phyloP scores from a whole-genome alignment of 2,888 invertebrate species.

The Drosophila anomalipes region DNA sequence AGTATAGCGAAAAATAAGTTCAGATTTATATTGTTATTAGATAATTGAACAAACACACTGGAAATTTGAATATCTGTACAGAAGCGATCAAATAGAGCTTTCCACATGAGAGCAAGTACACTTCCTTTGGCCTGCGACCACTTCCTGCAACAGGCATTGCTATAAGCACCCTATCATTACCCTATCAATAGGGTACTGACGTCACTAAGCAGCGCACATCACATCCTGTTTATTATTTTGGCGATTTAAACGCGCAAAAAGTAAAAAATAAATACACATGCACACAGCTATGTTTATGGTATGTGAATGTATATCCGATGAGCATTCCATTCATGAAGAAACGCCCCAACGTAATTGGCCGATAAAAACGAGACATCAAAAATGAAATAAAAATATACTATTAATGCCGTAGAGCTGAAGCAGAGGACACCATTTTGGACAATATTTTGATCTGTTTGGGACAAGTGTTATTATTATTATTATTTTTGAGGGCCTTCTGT shows the following conservation, averaged over 20 bases:
- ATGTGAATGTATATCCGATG: constrained; percentile 18
- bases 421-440: constrained; percentile 64
- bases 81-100: neutral
- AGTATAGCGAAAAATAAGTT: neutral
- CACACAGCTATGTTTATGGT: constrained; percentile 12
- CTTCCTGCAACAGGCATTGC: constrained; percentile 35
- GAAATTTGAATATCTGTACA: no score
- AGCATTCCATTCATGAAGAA: constrained; percentile 74
- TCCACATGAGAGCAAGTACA: neutral
- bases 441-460: constrained; percentile 66
- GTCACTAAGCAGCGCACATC: constrained; percentile 40
- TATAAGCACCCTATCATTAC: constrained; percentile 29
- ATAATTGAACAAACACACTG: neutral
- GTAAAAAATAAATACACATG: constrained; percentile 38
- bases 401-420: constrained; percentile 25
- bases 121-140: constrained; percentile 12
- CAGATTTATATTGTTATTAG: neutral
- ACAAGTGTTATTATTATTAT: constrained; percentile 51
- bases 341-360: constrained; percentile 55
- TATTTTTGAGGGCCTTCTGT: constrained; percentile 36
- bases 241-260: constrained; percentile 33
- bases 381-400: constrained; percentile 61
- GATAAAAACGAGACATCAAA: constrained; percentile 41
- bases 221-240: constrained; percentile 77
- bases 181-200: constrained; percentile 54